Conservation (phyloP, 2,113 vertebrate genomes). For the Deroptyus accipitrinus region DNA sequence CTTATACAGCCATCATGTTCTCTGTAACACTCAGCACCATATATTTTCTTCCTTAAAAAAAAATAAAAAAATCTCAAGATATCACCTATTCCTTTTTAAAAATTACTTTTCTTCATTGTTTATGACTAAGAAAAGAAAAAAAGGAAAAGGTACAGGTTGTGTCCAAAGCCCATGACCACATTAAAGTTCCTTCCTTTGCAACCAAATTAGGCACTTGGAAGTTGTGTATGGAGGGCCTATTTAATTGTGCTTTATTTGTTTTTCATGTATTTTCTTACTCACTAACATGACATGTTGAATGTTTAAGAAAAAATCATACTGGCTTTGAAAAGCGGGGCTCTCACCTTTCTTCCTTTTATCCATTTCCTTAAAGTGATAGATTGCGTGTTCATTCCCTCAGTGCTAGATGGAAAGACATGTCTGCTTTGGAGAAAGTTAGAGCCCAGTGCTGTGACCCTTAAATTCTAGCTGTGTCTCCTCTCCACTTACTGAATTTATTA, state of each 20-base stretch:
- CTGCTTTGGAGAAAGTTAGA: constrained; percentile 12
- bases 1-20: background rate
- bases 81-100: background rate
- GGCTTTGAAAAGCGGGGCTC: background rate
- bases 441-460: background rate
- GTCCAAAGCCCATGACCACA: background rate
- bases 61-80: background rate
- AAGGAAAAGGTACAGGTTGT: background rate
- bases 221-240: background rate
- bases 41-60: background rate
- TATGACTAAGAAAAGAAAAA: background rate
- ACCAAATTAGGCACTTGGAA: background rate
- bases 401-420: background rate
- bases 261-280: background rate
- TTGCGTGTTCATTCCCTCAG: background rate
- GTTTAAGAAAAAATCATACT: background rate
- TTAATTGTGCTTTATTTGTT: background rate
- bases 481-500: background rate
- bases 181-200: background rate
- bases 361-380: background rate
- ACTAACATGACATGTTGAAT: background rate
- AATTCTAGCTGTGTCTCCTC: background rate
- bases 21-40: background rate
- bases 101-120: background rate
- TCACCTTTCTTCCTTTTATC: background rate